Base-by-base conservation (phyloP, 53 echinoderm and acorn worm species). In the Zoroaster sp. region DNA sequence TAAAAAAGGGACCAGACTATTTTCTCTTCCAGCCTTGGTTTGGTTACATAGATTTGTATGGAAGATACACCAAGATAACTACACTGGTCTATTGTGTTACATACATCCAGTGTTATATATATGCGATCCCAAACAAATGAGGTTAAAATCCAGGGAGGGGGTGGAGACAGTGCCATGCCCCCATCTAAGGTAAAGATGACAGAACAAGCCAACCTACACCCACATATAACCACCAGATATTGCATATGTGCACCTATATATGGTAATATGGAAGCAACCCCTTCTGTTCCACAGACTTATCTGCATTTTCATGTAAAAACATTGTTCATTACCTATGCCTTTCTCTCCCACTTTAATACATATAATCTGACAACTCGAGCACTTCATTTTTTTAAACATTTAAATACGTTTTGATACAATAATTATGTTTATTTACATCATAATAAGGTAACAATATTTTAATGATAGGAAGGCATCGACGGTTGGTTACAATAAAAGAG, bases 381-480 rank as follows among this genome's bases (percentile, higher is more conserved):
- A 85, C 85, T 70, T 85, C 32, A 17, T 85, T 36, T 70, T 81
- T 55, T 78, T 83, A 69, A 69, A 85, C 85, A 85, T 85, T 85
- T 85, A 85, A 85, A 85, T 85, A 85, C 44, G 85, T 85, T 46
- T 70, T 30, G 23, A 69, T 85, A 85, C 85, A 85, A 85, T 85
- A 85, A 70, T 85, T 70, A 85, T 32, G 67, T 69, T 85, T 69
- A 69, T 25, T 85, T 69, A 69, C 69, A 47, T 68, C 18, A 69
- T 66, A 81, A 69, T 47, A 71, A 49, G 69, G 9, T 23, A 30
- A 37, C 53, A 53, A 79, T 30, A 9, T 79, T 79, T 17, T 44
- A 74, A 83, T 85, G n/a, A 47, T 70, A 70, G 85, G 85, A 85
- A 85, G 85, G 85, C 85, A 85, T 85, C 85, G 47, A 36, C 31